Percentiles rank a stretch among this genome's conserved stretches.
Conservation (phyloP, 2,797 vertebrate genomes). For the Sternotherus odoratus region DNA sequence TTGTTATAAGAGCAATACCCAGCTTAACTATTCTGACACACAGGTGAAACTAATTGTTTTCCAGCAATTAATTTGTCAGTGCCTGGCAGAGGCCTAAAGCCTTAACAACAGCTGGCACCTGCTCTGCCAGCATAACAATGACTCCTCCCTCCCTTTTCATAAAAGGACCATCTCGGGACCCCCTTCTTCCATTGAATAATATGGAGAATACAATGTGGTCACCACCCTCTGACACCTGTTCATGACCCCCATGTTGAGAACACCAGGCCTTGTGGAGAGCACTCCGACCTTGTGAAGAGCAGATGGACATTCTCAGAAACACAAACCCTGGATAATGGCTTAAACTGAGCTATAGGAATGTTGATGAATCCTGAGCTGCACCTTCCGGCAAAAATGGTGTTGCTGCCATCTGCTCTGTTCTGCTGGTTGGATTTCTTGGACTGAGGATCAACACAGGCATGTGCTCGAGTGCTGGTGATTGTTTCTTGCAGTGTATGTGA, state of each 20-base stretch:
- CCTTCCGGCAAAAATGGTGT: not conserved
- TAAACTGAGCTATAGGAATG: not conserved
- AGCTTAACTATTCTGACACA: not conserved
- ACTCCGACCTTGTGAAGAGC: not conserved
- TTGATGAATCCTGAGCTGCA: not conserved
- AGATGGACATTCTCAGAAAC: not conserved
- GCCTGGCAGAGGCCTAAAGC: too few species aligned
- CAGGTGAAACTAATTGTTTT: too few species aligned
- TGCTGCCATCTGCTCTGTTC: not conserved
- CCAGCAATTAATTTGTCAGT: too few species aligned
- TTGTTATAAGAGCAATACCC: not conserved
- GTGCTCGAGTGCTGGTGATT: not conserved
- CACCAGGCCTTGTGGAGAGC: accelerated
- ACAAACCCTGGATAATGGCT: accelerated
- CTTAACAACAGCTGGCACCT: too few species aligned
- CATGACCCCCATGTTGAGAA: not conserved
- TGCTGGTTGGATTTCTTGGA: constrained; percentile 33
- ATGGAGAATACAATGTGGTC: not conserved
- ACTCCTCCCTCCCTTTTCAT: not conserved
- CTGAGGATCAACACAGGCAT: constrained; percentile 29
- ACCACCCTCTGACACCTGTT: not conserved
- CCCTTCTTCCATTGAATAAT: not conserved
- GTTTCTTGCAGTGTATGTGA: not conserved
- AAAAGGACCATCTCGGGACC: not conserved
- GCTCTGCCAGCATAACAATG: too few species aligned